These are phyloP conservation scores for Sympetrum striolatum DNA, from an alignment of 2,888 invertebrate species.

Conservation along the genomic window DNA sequence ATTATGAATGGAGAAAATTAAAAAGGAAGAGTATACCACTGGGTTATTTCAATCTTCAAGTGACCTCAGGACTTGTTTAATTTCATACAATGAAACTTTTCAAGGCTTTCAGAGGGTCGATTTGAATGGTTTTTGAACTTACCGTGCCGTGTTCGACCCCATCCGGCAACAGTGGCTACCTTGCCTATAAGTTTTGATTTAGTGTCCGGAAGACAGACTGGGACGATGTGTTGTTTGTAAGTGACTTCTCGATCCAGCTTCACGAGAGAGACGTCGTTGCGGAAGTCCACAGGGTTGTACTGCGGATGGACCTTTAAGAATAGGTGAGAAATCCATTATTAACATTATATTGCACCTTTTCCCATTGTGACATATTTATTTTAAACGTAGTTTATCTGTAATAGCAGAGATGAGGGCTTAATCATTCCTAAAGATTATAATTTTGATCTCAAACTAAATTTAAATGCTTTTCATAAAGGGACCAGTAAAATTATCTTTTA, in stretches of 20 bases:
- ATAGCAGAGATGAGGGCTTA: too few relatives aligned
- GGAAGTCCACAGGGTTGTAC: conserved; percentile 89
- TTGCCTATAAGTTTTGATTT: conserved; percentile 80
- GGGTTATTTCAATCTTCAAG: too few relatives aligned
- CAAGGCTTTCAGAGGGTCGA: too few relatives aligned
- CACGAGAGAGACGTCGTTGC: conserved; percentile 86
- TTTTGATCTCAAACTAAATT: too few relatives aligned
- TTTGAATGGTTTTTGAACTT: conserved; percentile 62
- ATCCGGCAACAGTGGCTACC: conserved; percentile 90
- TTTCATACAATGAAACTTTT: too few relatives aligned
- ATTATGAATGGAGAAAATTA: too few relatives aligned
- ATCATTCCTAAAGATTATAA: too few relatives aligned
- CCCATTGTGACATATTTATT: neutral
- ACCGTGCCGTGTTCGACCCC: conserved; percentile 90
- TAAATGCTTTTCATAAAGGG: too few relatives aligned
- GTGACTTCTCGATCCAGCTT: conserved; percentile 81
- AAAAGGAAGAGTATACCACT: too few relatives aligned
- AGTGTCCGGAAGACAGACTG: conserved; percentile 86
- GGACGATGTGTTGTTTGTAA: conserved; percentile 91
- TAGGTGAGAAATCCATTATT: neutral
- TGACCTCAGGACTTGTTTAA: too few relatives aligned
- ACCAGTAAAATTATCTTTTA: too few relatives aligned
- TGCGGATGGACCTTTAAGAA: conserved; percentile 74
- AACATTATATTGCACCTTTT: neutral
- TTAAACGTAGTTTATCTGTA: too few relatives aligned